Percentiles rank a stretch among this genome's conserved stretches.
These are phyloP conservation scores for Leptinotarsa rubiginosa DNA, from an alignment of 2,888 invertebrate species.

Conservation along the genomic window DNA sequence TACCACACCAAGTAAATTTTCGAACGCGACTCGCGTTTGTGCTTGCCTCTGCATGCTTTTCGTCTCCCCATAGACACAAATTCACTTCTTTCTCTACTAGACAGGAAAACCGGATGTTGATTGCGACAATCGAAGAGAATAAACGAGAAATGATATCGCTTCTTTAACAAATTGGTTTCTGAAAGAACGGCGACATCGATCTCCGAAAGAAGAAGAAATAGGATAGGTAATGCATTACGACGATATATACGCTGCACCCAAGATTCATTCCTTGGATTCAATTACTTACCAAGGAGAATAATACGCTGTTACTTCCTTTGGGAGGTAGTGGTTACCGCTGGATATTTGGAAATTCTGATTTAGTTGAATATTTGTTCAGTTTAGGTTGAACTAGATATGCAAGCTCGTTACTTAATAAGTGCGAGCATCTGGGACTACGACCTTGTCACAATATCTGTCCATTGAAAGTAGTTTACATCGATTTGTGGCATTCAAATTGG, in stretches of 20 bases:
- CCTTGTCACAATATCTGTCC: too few relatives aligned
- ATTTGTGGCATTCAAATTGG: not conserved
- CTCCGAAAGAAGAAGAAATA: constrained; percentile 36
- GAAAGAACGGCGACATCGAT: constrained; percentile 57
- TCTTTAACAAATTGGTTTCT: constrained; percentile 60
- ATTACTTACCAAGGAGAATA: constrained; percentile 38
- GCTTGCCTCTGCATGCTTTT: constrained; percentile 63
- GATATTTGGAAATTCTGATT: constrained; percentile 6
- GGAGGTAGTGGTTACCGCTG: not conserved
- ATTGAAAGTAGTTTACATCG: too few relatives aligned
- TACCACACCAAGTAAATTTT: constrained; percentile 8
- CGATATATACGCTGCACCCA: constrained; percentile 32
- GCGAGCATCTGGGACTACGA: not conserved
- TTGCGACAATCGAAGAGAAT: constrained; percentile 65
- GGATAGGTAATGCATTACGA: constrained; percentile 35
- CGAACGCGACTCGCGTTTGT: constrained; percentile 47
- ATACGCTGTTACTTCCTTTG: constrained; percentile 28
- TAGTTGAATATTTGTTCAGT: constrained; percentile 5
- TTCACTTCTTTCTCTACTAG: constrained; percentile 62
- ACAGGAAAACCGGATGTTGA: constrained; percentile 66
- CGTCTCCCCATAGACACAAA: constrained; percentile 57
- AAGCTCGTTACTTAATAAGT: not conserved
- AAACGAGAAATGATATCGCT: constrained; percentile 62
- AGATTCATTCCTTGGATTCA: constrained; percentile 38
- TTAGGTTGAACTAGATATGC: not conserved